Percentiles rank a stretch among this genome's conserved stretches.
These are phyloP conservation scores for Lamproptera curius DNA, from an alignment of 2,888 invertebrate genomes.

Conservation along the genomic window DNA sequence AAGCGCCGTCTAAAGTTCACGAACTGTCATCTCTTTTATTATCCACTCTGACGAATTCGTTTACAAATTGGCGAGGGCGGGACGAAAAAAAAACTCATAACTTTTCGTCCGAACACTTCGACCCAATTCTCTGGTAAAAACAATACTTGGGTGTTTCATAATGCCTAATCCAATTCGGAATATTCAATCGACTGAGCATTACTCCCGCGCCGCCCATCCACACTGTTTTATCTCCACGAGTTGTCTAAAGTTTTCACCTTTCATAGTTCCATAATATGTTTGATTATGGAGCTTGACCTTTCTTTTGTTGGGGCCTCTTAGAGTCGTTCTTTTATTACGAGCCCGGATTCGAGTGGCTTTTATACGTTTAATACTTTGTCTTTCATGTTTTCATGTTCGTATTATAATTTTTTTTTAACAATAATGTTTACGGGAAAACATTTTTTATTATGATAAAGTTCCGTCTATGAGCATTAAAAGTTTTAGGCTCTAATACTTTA, in stretches of 20 bases:
- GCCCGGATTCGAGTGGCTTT: constrained; percentile 4
- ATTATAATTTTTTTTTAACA: neutral
- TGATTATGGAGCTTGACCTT: constrained; percentile 21
- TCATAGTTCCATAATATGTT: constrained; percentile 21
- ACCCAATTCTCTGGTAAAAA: constrained; percentile 1
- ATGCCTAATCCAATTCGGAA: constrained; percentile 21
- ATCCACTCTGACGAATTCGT: neutral
- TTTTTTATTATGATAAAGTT: too few relatives aligned
- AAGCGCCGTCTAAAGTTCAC: too few relatives aligned
- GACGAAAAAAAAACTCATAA: neutral
- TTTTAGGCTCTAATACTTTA: too few relatives aligned
- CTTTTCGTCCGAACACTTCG: constrained; percentile 5
- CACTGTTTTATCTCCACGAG: neutral
- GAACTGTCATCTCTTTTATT: neutral
- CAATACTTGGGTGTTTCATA: constrained; percentile 22
- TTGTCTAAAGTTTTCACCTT: constrained; percentile 17
- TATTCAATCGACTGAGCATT: constrained; percentile 9
- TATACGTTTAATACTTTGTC: constrained; percentile 10
- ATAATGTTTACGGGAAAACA: neutral
- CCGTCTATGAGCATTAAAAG: too few relatives aligned
- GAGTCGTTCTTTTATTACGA: constrained; percentile 18
- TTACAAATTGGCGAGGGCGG: neutral
- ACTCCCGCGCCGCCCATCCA: neutral
- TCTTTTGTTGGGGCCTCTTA: constrained; percentile 16
- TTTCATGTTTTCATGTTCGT: neutral